These are phyloP conservation scores for Charaxes varanes DNA, from an alignment of 1,140 invertebrate genomes.

Conservation along the genomic window DNA sequence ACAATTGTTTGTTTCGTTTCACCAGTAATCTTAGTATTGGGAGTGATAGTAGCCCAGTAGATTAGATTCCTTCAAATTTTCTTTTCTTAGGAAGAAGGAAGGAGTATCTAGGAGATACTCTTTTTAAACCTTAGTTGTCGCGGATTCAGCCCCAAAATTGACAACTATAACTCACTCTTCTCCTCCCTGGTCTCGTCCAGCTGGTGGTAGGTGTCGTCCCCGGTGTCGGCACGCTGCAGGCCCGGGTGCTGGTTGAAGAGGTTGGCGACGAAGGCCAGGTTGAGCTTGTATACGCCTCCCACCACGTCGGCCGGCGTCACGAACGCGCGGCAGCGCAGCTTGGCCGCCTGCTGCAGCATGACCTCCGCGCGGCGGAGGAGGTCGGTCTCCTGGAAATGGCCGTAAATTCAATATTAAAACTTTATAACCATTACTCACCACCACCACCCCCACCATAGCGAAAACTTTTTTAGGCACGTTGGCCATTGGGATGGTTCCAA, in stretches of 20 bases:
- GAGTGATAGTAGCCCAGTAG: no score
- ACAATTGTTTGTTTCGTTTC: no score
- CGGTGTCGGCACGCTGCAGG: conserved; percentile 84
- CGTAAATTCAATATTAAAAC: no score
- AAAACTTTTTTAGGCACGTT: no score
- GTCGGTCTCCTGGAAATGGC: conserved; percentile 83
- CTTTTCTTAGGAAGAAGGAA: no score
- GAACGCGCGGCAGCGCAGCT: conserved; percentile 96
- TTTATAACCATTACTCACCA: no score
- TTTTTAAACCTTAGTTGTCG: background rate
- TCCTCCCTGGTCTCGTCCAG: conserved; percentile 96
- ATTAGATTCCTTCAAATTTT: no score
- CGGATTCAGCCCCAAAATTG: background rate
- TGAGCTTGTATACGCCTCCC: conserved; percentile 97
- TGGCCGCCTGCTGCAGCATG: conserved; percentile 97
- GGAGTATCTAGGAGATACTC: no score
- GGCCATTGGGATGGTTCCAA: no score
- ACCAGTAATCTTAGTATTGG: no score
- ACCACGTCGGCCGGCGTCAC: conserved; percentile 96
- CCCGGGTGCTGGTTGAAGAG: conserved; percentile 99
- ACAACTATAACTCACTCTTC: conserved; percentile 81
- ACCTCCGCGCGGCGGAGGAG: conserved; percentile 89
- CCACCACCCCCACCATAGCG: no score
- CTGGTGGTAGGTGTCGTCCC: conserved; percentile 83
- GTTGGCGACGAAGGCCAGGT: conserved; percentile 99